Base-by-base conservation (phyloP, 2,888 invertebrate species). In the Drosophila neutralis region DNA sequence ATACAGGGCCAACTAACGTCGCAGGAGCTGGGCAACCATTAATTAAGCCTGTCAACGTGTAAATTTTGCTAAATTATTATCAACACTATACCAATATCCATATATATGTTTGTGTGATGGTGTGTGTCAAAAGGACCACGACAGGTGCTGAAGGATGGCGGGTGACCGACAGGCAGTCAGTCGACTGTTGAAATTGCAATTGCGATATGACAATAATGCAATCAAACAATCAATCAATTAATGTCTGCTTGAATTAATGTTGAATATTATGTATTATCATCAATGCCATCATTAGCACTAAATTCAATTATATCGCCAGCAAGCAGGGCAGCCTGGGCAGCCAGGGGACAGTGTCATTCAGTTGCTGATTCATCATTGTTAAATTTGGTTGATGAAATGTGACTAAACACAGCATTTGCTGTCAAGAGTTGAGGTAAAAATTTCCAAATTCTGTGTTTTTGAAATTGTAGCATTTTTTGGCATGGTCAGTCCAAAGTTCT, bases 201-300 rank as follows among this genome's bases (percentile, higher is more conserved):
- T 78, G 85, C 71, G 74, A 82, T 87, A 76, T 87, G 89, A 87
- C 90, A 89, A 89, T 87, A 87, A 87, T 89, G 86, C 89, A 89
- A 90, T 87, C 90, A 90, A 90, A 82, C 80, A 90, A 87, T 87
- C 87, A 90, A 87, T 87, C 90, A 87, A 87, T 90, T 87, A 90
- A 78, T 84, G 90, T 89, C 82, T 65, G 80, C 80, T 69, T 78
- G 76, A 89, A 87, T 87, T 87, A 87, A 80, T 90, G 63, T 73
- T 67, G 80, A 78, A 89, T 89, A 89, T 90, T 75, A 84, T 84
- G 80, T 78, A 77, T 75, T 81, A 83, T 73, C 89, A 67, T 87
- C 82, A 89, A 83, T 82, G 87, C 76, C 87, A 87, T 87, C 90
- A 87, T 90, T 87, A 90, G 90, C 80, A 82, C 83, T 78, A 90